These are phyloP conservation scores for Lapara coniferarum DNA, from an alignment of 2,888 invertebrate species.

Conservation along the genomic window DNA sequence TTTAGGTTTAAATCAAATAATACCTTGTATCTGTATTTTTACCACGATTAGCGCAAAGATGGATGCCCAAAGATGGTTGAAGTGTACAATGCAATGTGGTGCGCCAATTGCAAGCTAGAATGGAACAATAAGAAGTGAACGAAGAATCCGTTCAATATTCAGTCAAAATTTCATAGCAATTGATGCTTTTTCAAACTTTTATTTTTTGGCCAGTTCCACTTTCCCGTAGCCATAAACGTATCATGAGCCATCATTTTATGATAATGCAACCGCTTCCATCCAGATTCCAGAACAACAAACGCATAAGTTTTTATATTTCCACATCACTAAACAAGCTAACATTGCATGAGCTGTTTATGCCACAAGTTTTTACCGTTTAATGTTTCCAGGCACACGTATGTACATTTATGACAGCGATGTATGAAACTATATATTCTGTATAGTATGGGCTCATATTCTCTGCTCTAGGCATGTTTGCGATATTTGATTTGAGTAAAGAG, in stretches of 20 bases:
- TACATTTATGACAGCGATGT: neutral
- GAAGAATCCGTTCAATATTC: too few relatives aligned
- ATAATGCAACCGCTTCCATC: neutral
- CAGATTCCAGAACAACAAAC: constrained; percentile 2
- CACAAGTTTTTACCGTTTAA: constrained; percentile 12
- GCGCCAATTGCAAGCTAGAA: too few relatives aligned
- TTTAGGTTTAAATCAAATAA: too few relatives aligned
- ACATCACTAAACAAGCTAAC: constrained; percentile 16
- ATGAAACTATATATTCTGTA: neutral
- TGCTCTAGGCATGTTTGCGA: too few relatives aligned
- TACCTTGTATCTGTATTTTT: too few relatives aligned
- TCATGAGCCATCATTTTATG: neutral
- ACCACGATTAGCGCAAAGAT: too few relatives aligned
- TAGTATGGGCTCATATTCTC: neutral
- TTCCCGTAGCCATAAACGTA: neutral
- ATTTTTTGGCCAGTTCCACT: neutral
- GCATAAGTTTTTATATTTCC: constrained; percentile 23
- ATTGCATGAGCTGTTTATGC: constrained; percentile 1
- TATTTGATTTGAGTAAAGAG: too few relatives aligned
- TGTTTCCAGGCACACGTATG: constrained; percentile 4
- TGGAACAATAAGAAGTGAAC: too few relatives aligned
- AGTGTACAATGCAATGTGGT: too few relatives aligned
- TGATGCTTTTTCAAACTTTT: too few relatives aligned
- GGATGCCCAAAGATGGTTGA: too few relatives aligned
- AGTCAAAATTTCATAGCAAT: too few relatives aligned